These are phyloP conservation scores for Odontesthes bonariensis DNA, from an alignment of 2,113 vertebrate genomes.

Conservation along the genomic window DNA sequence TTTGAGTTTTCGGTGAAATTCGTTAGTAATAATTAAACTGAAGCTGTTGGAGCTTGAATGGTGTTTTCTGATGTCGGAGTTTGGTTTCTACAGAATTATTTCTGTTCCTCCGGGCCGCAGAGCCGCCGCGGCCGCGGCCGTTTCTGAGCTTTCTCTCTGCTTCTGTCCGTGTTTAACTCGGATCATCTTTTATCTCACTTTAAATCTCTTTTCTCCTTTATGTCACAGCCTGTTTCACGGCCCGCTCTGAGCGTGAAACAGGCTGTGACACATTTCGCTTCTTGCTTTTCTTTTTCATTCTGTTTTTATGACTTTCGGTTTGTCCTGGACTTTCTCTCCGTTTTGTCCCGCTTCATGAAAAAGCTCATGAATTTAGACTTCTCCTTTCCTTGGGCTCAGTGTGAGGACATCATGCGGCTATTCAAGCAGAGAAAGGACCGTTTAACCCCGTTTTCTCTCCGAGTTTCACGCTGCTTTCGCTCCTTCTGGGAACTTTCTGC, in stretches of 20 bases:
- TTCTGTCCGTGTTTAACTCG: not conserved
- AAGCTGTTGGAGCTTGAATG: fast-evolving
- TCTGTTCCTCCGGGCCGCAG: not conserved
- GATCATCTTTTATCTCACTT: slow-evolving; percentile 15
- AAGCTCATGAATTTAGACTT: too few species aligned
- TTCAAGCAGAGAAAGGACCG: too few species aligned
- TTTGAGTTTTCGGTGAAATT: slow-evolving; percentile 36
- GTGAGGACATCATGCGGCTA: too few species aligned
- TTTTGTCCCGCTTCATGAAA: too few species aligned
- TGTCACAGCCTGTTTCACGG: slow-evolving; percentile 23
- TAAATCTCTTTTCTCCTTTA: slow-evolving; percentile 30
- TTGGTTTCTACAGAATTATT: not conserved
- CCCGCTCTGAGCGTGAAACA: slow-evolving; percentile 79
- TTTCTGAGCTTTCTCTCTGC: too few species aligned
- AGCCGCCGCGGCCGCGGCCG: too few species aligned
- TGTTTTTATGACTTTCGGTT: too few species aligned
- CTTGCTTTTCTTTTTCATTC: not conserved
- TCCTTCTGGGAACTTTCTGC: too few species aligned
- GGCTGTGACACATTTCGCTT: slow-evolving; percentile 73
- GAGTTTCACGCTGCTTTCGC: too few species aligned
- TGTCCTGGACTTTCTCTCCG: too few species aligned
- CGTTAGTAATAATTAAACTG: slow-evolving; percentile 38
- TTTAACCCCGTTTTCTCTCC: too few species aligned
- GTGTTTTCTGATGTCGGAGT: fast-evolving
- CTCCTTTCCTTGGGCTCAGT: too few species aligned